Evolutionary conservation across 1,140 invertebrate species (phyloP).

Genomic region (Nasonia longicornis): DNA sequence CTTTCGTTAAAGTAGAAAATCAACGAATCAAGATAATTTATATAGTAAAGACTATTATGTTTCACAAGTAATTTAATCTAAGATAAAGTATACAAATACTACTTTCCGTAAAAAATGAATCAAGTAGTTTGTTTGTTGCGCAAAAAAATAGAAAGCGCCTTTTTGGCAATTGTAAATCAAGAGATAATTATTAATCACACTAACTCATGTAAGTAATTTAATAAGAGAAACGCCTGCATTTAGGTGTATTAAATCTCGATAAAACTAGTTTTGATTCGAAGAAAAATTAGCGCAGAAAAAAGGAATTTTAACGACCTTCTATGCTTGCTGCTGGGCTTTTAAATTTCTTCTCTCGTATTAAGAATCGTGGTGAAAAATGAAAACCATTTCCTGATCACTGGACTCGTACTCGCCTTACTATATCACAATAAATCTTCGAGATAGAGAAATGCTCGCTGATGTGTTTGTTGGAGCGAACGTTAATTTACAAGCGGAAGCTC

Average conservation of each 20-base stretch:
- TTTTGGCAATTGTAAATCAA: not conserved
- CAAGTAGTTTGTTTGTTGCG: not conserved
- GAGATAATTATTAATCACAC: not conserved
- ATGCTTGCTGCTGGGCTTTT: not conserved
- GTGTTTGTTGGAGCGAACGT: not conserved
- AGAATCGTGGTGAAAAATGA: not conserved
- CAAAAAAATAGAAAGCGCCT: not conserved
- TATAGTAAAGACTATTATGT: too few relatives aligned
- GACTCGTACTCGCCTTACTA: not conserved
- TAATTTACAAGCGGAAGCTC: not conserved
- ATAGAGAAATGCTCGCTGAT: not conserved
- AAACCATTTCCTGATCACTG: not conserved
- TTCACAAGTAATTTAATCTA: too few relatives aligned
- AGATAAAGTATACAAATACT: not conserved
- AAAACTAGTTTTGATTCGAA: not conserved
- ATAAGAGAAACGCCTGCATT: not conserved
- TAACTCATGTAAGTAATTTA: not conserved
- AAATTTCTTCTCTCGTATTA: not conserved
- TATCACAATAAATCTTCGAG: not conserved
- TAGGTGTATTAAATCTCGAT: not conserved
- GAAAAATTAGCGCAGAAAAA: not conserved
- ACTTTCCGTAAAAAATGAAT: too few relatives aligned
- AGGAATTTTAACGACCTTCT: constrained; percentile 5
- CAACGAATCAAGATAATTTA: too few relatives aligned
- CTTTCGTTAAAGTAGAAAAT: too few relatives aligned